Conservation (phyloP, 2,113 vertebrate species). For the Narcine bancroftii region DNA sequence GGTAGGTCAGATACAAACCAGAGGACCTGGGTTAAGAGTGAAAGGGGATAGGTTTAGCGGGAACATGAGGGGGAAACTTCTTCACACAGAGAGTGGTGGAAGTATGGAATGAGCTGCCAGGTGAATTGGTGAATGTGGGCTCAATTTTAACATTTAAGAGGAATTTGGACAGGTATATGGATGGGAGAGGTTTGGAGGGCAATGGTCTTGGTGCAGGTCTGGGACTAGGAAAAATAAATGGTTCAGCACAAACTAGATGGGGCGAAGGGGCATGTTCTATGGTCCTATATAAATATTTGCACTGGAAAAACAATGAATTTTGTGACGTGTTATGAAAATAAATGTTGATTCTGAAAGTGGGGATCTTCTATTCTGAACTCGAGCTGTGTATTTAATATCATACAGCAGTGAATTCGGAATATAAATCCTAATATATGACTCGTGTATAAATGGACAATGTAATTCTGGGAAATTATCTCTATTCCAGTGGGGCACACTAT, state of each 20-base stretch:
- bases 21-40: too few species aligned
- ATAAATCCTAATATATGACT: constrained; percentile 6
- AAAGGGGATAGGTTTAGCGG: too few species aligned
- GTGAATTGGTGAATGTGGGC: not conserved
- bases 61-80: too few species aligned
- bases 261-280: not conserved
- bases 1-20: too few species aligned
- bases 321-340: too few species aligned
- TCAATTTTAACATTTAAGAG: not conserved
- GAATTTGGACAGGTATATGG: not conserved
- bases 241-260: not conserved
- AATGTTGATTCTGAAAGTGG: too few species aligned
- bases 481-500: not conserved
- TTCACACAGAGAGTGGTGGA: too few species aligned
- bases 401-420: not conserved
- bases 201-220: not conserved
- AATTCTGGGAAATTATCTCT: constrained; percentile 20
- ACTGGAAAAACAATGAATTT: too few species aligned
- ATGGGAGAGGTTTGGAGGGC: not conserved
- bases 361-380: not conserved
- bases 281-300: too few species aligned
- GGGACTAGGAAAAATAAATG: too few species aligned
- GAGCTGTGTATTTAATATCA: not conserved
- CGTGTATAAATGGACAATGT: not conserved
- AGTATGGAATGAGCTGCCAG: not conserved